Conservation (phyloP, 2,888 invertebrate species). For the Agriotes lineatus region DNA sequence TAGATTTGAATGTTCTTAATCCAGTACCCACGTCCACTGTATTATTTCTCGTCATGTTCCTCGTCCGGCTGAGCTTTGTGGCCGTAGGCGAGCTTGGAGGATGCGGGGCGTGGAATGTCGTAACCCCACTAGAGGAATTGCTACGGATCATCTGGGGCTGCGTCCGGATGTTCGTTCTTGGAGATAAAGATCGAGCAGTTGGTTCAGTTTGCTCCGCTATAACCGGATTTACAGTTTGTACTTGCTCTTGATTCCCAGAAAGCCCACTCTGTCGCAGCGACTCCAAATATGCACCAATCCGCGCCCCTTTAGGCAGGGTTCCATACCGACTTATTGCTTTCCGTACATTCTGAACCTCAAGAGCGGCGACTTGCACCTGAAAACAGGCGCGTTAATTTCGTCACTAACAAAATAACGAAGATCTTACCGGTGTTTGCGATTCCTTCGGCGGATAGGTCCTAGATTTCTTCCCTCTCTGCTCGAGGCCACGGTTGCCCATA, state of each 20-base stretch:
- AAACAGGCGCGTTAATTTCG: too few relatives aligned
- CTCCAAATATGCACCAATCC: slow-evolving; percentile 96
- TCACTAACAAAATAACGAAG: too few relatives aligned
- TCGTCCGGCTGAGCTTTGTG: slow-evolving; percentile 71
- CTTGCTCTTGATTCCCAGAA: slow-evolving; percentile 63
- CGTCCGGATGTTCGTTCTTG: slow-evolving; percentile 74
- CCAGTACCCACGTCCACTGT: slow-evolving; percentile 62
- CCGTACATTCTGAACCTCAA: slow-evolving; percentile 96
- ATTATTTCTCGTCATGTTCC: slow-evolving; percentile 64
- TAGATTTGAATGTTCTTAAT: slow-evolving; percentile 64
- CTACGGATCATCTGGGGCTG: slow-evolving; percentile 90
- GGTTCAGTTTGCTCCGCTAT: slow-evolving; percentile 62
- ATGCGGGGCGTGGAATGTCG: slow-evolving; percentile 69
- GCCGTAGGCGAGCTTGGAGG: slow-evolving; percentile 74
- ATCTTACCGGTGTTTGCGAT: slow-evolving; percentile 47
- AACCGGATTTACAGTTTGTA: slow-evolving; percentile 54
- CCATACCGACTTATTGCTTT: slow-evolving; percentile 96
- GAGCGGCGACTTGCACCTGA: slow-evolving; percentile 86
- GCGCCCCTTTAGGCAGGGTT: slow-evolving; percentile 95
- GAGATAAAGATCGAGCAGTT: slow-evolving; percentile 72
- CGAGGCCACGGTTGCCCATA: slow-evolving; percentile 72
- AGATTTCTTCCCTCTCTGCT: slow-evolving; percentile 75
- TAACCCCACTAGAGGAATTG: slow-evolving; percentile 88
- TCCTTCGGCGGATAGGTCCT: slow-evolving; percentile 72
- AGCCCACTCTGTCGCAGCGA: slow-evolving; percentile 87